Evolutionary conservation across 2,113 vertebrate genomes (phyloP).

Genomic region (Jaculus jaculus): DNA sequence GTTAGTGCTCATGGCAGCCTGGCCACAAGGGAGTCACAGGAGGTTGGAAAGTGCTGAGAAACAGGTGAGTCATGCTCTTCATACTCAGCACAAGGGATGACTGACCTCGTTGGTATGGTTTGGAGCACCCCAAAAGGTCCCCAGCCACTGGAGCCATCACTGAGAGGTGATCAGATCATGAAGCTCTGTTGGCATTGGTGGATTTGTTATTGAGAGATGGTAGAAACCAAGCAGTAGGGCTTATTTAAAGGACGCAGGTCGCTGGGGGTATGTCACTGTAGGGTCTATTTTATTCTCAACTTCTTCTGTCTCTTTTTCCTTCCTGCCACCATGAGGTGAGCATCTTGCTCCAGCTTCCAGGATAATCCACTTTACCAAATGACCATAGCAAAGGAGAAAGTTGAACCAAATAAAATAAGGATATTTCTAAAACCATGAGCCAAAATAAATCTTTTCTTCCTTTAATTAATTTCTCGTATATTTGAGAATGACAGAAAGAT

Average conservation of each 20-base stretch:
- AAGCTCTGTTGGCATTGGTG: not conserved
- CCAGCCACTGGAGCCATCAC: not conserved
- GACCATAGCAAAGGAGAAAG: not conserved
- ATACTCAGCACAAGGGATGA: not conserved
- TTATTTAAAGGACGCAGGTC: not conserved
- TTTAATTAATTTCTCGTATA: not conserved
- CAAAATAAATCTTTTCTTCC: too few species aligned
- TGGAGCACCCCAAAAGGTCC: not conserved
- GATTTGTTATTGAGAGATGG: not conserved
- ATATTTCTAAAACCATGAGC: not conserved
- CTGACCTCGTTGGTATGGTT: not conserved
- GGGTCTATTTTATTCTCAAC: not conserved
- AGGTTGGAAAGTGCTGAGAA: not conserved
- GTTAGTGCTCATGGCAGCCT: not conserved
- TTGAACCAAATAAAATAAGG: too few species aligned
- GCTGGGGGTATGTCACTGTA: not conserved
- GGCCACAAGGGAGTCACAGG: not conserved
- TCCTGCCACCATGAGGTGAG: not conserved
- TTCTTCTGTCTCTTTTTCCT: not conserved
- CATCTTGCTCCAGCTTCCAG: not conserved
- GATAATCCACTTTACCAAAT: not conserved
- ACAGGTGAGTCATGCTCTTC: not conserved
- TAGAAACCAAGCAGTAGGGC: not conserved
- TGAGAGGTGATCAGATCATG: not conserved
- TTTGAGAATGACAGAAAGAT: not conserved